Percentiles rank a stretch among this genome's conserved stretches.
phyloP scores from a whole-genome alignment of 2,797 vertebrate genomes.

The Prunella strophiata region DNA sequence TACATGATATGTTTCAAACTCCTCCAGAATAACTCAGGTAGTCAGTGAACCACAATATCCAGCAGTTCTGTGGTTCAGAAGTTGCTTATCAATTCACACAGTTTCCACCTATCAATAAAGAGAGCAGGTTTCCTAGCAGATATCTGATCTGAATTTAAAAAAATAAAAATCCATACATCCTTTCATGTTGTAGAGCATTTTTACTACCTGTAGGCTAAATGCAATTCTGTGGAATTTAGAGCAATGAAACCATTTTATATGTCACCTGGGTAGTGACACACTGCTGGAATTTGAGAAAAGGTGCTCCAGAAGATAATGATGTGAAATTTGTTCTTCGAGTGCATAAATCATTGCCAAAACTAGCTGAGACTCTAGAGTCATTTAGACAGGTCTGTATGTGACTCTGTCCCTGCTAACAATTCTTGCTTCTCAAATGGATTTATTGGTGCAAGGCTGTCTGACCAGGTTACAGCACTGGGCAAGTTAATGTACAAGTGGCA shows the following conservation, averaged over 20 bases:
- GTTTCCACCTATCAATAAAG: constrained; percentile 1
- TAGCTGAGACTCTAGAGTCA: not conserved
- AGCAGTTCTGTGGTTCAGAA: not conserved
- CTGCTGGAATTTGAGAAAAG: not conserved
- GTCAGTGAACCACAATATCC: not conserved
- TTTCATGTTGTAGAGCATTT: constrained; percentile 8
- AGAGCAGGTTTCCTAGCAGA: not conserved
- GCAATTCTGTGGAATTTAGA: not conserved
- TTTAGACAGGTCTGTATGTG: not conserved
- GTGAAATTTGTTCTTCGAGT: not conserved
- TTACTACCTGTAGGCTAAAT: not conserved
- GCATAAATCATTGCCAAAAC: not conserved
- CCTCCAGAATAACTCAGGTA: not conserved
- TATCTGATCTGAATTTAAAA: not conserved
- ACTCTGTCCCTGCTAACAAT: not conserved
- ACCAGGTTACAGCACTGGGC: not conserved
- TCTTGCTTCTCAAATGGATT: not conserved
- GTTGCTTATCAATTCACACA: constrained; percentile 18
- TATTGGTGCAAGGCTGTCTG: not conserved
- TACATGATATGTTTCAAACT: constrained; percentile 20
- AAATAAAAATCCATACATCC: not conserved
- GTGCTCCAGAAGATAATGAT: not conserved
- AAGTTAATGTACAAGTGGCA: not conserved
- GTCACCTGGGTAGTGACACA: not conserved
- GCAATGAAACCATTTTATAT: not conserved